phyloP scores from a whole-genome alignment of 2,113 vertebrate species.

The Spizaetus ornatus region DNA sequence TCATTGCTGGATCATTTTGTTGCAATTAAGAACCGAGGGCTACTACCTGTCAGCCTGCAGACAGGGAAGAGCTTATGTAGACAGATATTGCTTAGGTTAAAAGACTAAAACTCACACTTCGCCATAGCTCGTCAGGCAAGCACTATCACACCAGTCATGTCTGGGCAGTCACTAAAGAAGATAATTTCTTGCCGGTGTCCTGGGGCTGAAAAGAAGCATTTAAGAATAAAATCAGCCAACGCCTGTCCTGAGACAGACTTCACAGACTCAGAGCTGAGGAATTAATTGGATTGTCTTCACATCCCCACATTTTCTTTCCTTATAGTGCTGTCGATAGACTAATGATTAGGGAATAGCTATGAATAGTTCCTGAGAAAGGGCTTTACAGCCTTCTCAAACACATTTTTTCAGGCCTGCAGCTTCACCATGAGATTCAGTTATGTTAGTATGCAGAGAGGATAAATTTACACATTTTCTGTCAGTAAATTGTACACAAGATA shows the following conservation, averaged over 20 bases:
- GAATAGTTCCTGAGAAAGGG: background rate
- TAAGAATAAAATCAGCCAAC: background rate
- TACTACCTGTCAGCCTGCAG: background rate
- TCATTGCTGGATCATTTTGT: background rate
- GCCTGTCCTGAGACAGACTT: background rate
- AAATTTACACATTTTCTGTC: background rate
- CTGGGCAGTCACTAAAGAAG: background rate
- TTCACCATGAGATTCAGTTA: background rate
- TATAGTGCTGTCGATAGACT: background rate
- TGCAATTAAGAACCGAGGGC: background rate
- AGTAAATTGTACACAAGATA: background rate
- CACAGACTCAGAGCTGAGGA: background rate
- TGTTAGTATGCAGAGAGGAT: background rate
- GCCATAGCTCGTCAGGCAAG: background rate
- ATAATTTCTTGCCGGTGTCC: background rate
- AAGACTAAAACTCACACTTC: background rate
- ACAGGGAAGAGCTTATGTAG: background rate
- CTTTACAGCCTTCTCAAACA: background rate
- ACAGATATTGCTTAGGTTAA: background rate
- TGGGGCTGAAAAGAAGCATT: background rate
- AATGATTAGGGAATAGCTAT: background rate
- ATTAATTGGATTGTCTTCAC: background rate
- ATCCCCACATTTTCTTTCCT: background rate
- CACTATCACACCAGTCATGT: background rate
- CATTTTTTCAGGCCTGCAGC: background rate